Conservation (phyloP, 53 echinoderm and acorn worm species). For the Actinopyga echinites region DNA sequence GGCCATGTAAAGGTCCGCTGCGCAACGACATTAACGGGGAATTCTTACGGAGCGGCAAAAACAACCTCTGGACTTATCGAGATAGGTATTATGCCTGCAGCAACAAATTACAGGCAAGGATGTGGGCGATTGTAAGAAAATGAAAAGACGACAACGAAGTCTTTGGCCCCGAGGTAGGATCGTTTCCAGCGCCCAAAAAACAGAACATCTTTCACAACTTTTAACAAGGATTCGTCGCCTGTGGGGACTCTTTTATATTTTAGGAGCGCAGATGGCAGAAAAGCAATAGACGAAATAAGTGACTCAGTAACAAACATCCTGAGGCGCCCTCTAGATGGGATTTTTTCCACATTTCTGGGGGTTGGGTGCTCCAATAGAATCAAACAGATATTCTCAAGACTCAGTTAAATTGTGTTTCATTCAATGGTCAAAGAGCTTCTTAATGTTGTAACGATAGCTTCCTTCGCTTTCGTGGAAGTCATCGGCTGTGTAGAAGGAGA, state of each 20-base stretch:
- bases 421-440: constrained; percentile 23
- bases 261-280: constrained; percentile 40
- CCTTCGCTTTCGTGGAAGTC: not conserved
- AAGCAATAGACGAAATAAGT: constrained; percentile 15
- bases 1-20: constrained; percentile 38
- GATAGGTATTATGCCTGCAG: constrained; percentile 10
- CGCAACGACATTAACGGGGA: constrained; percentile 16
- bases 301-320: constrained; percentile 44
- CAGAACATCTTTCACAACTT: constrained; percentile 45
- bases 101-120: constrained; percentile 31
- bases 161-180: constrained; percentile 27
- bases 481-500: too few species aligned
- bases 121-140: constrained; percentile 39
- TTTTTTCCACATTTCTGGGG: constrained; percentile 14
- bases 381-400: too few species aligned
- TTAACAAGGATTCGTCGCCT: constrained; percentile 39
- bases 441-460: constrained; percentile 22
- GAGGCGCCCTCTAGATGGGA: not conserved
- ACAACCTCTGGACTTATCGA: constrained; percentile 30
- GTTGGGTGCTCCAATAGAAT: too few species aligned
- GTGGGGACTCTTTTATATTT: constrained; percentile 38
- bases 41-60: constrained; percentile 16
- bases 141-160: not conserved
- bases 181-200: constrained; percentile 41
- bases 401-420: not conserved